These are phyloP conservation scores for Perca flavescens DNA, from an alignment of 2,113 vertebrate genomes.

Conservation along the genomic window DNA sequence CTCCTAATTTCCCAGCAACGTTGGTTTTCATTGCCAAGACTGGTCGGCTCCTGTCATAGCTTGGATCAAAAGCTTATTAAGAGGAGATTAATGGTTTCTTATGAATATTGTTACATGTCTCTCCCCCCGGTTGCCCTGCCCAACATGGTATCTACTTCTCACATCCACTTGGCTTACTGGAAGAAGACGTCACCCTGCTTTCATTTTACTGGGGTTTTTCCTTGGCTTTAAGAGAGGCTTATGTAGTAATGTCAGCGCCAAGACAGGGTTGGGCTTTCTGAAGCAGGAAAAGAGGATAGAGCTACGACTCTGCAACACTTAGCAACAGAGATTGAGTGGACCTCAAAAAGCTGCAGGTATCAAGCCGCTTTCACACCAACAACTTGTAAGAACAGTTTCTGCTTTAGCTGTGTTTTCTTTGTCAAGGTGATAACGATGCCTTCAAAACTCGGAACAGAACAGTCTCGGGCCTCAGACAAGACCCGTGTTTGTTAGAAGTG, in stretches of 20 bases:
- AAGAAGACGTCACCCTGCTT: slow-evolving; percentile 49
- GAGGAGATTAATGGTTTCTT: background rate
- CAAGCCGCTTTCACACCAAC: slow-evolving; percentile 24
- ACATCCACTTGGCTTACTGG: slow-evolving; percentile 31
- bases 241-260: slow-evolving; percentile 3
- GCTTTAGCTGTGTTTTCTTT: slow-evolving; percentile 6
- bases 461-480: background rate
- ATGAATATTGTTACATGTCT: background rate
- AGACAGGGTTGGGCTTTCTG: slow-evolving; percentile 10
- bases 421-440: background rate
- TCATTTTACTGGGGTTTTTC: slow-evolving; percentile 42
- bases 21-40: slow-evolving; percentile 1
- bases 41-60: slow-evolving; percentile 10
- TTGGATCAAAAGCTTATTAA: slow-evolving; percentile 41
- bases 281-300: slow-evolving; percentile 13
- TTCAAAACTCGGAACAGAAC: background rate
- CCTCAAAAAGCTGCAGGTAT: background rate
- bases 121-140: slow-evolving; percentile 1
- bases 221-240: slow-evolving; percentile 27
- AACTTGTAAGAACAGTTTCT: slow-evolving; percentile 9
- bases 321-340: background rate
- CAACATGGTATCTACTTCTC: slow-evolving; percentile 1
- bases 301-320: background rate
- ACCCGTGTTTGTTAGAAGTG: background rate
- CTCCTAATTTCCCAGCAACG: slow-evolving; percentile 26